A percentile compares a stretch with the other conserved stretches of the same genome.
These are phyloP conservation scores for Drosophila varians DNA, from an alignment of 1,140 invertebrate species.

Conservation along the genomic window DNA sequence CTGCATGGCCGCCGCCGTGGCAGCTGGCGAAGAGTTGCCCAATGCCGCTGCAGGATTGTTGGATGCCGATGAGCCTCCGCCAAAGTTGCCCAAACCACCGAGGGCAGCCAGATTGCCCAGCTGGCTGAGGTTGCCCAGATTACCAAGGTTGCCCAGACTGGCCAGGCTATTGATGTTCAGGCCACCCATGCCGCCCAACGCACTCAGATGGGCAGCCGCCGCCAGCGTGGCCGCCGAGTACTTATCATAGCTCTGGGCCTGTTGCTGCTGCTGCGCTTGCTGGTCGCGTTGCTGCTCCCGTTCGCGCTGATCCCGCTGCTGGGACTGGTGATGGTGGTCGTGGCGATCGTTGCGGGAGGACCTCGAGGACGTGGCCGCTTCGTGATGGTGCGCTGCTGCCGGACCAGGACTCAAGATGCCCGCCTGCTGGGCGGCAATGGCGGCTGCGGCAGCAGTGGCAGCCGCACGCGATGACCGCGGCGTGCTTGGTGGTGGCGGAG, in stretches of 20 bases:
- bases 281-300: conserved; percentile 79
- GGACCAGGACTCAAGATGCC: conserved; percentile 85
- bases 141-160: conserved; percentile 64
- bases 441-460: conserved; percentile 74
- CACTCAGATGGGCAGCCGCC: conserved; percentile 81
- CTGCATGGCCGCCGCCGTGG: conserved; percentile 90
- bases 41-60: conserved; percentile 83
- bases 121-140: conserved; percentile 75
- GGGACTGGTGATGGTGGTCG: conserved; percentile 70
- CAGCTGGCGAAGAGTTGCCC: conserved; percentile 84
- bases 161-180: conserved; percentile 74
- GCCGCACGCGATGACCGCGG: conserved; percentile 81
- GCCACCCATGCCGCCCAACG: conserved; percentile 73
- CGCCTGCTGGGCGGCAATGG: conserved; percentile 84
- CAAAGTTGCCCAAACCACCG: conserved; percentile 74
- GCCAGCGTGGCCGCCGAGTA: conserved; percentile 84
- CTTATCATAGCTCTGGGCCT: conserved; percentile 84
- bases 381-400: conserved; percentile 84
- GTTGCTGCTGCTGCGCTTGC: conserved; percentile 67
- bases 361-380: conserved; percentile 57
- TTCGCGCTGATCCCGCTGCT: conserved; percentile 72
- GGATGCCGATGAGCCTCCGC: conserved; percentile 84
- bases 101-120: conserved; percentile 78
- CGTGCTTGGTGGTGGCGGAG: conserved; percentile 84
- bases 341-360: conserved; percentile 63